Evolutionary conservation across 2,113 vertebrate species (phyloP), one percentile per base, ranked within the genome.

Genomic region (Daphoenositta chrysoptera): DNA sequence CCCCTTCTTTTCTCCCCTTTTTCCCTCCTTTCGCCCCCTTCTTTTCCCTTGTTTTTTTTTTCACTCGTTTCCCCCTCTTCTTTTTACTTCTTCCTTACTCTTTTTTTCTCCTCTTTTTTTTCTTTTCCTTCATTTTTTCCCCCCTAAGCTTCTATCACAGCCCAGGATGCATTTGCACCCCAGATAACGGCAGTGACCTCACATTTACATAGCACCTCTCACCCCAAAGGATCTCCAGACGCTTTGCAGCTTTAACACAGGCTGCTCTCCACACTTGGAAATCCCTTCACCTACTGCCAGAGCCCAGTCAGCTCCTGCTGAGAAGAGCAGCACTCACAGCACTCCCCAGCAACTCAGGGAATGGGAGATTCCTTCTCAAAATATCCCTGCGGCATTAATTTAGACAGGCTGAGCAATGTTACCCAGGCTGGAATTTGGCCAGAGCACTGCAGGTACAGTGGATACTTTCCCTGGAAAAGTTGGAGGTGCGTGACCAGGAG

Each of bases 121-220:
- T 3, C 17, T 13, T 16, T 4, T 1, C 5, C 1, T 16, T 30
- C 2, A 4, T 31, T 26, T 5, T 12, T 23, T 8, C 0, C 13
- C 20, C 12, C 7, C 16, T 3, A 35, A 54, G n/a, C 58, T 82
- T 50, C 69, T 33, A 0, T 50, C 53, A 47, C 8, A 3, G 15
- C 64, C 5, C 47, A 27, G 69, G 65, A 94, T 95, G 73, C 91
- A 92, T 94, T 96, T 89, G 45, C 76, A 77, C 78, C 80, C 89
- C 71, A 33, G 83, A 58, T 93, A 96, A 88, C 2, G 0, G 47
- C 1, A 0, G 8, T 87, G 88, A 95, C 82, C 87, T 91, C 57
- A 71, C 89, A 72, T 93, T 93, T 95, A 88, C 93, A 95, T 57
- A 10, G 37, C 87, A 10, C 90, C 91, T 95, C 88, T 94, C 84